These are phyloP conservation scores for Pasiphila rectangulata DNA, from an alignment of 2,888 invertebrate genomes.

Conservation along the genomic window DNA sequence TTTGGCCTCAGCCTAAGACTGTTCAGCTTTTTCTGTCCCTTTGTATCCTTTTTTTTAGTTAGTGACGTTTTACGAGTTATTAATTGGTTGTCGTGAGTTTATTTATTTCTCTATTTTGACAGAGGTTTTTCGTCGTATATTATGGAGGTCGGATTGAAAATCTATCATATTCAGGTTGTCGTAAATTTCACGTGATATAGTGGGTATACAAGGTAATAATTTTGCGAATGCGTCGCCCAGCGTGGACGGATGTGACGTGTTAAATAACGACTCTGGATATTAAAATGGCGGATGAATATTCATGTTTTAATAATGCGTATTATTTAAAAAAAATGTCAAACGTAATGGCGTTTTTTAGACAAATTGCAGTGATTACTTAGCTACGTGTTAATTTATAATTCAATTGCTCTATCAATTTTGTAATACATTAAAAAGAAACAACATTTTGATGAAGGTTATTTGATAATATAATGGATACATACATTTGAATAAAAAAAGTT, in stretches of 20 bases:
- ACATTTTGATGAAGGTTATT: too few species aligned
- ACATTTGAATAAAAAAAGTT: too few species aligned
- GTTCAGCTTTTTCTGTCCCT: constrained; percentile 76
- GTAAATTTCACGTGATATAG: constrained; percentile 79
- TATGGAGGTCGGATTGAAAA: constrained; percentile 76
- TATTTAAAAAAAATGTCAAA: constrained; percentile 16
- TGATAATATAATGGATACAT: too few species aligned
- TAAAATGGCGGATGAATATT: constrained; percentile 68
- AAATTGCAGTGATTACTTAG: constrained; percentile 1
- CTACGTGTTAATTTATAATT: too few species aligned
- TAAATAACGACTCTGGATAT: constrained; percentile 76
- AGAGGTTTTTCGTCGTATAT: constrained; percentile 75
- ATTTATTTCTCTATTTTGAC: constrained; percentile 81
- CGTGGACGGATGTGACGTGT: constrained; percentile 76
- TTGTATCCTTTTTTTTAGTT: constrained; percentile 74
- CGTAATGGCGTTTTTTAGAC: constrained; percentile 5
- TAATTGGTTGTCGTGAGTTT: constrained; percentile 79
- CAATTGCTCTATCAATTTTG: too few species aligned
- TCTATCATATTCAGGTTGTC: constrained; percentile 81
- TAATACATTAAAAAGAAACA: too few species aligned
- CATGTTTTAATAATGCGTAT: constrained; percentile 36
- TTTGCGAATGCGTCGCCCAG: constrained; percentile 72
- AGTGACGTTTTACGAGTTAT: constrained; percentile 81
- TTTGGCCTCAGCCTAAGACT: too few species aligned
- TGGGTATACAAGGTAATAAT: constrained; percentile 77